Evolutionary conservation across 53 echinoderm and acorn worm genomes (phyloP).

Genomic region (Stichopus horrens): DNA sequence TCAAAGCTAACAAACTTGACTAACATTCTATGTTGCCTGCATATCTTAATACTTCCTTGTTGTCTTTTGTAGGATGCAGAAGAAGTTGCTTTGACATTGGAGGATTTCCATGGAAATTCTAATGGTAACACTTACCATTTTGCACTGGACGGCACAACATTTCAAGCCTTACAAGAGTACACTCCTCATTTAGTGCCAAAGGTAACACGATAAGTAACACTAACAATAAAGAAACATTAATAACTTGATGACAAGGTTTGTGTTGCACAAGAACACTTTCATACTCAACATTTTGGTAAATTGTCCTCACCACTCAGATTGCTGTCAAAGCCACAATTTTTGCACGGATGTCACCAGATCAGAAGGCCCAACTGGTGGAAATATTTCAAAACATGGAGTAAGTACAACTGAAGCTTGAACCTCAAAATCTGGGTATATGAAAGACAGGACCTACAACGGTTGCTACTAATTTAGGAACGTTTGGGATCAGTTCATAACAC

Average conservation of each 20-base stretch:
- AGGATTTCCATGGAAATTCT: slow-evolving; percentile 56
- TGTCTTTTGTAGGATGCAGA: slow-evolving; percentile 30
- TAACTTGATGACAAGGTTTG: too few species aligned
- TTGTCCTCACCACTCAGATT: slow-evolving; percentile 53
- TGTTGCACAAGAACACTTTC: too few species aligned
- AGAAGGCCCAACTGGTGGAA: slow-evolving; percentile 93
- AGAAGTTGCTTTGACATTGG: slow-evolving; percentile 67
- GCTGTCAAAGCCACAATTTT: slow-evolving; percentile 88
- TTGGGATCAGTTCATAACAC: too few species aligned
- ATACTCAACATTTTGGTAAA: too few species aligned
- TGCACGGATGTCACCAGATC: slow-evolving; percentile 98
- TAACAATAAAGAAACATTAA: too few species aligned
- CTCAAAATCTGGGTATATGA: too few species aligned
- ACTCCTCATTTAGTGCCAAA: slow-evolving; percentile 84
- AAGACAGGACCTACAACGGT: too few species aligned
- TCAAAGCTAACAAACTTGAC: too few species aligned
- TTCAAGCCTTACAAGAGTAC: slow-evolving; percentile 75
- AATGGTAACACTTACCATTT: slow-evolving; percentile 71
- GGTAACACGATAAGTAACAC: slow-evolving; percentile 53
- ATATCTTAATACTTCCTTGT: background rate
- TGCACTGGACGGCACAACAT: slow-evolving; percentile 92
- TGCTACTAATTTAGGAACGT: too few species aligned
- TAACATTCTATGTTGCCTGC: too few species aligned
- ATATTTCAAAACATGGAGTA: slow-evolving; percentile 79
- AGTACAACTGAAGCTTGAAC: slow-evolving; percentile 35